Evolutionary conservation across 2,797 vertebrate genomes (phyloP).

Genomic region (Mallotus villosus): DNA sequence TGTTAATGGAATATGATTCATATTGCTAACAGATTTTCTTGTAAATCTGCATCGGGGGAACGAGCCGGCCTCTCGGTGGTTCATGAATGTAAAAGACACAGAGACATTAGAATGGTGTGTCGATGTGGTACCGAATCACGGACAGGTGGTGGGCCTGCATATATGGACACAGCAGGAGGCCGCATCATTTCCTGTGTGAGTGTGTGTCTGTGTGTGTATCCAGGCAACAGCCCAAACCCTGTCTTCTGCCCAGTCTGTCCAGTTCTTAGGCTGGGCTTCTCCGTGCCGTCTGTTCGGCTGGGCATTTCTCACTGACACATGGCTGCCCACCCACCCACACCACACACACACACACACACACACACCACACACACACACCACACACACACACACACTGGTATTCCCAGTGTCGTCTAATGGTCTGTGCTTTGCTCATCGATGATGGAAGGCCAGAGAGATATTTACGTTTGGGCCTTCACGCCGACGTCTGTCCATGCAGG

Average conservation of each 20-base stretch:
- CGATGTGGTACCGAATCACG: too few relatives aligned
- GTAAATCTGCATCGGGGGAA: neutral
- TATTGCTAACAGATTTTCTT: constrained; percentile 16
- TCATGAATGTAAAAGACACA: neutral
- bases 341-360: constrained; percentile 5
- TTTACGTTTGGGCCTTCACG: constrained; percentile 20
- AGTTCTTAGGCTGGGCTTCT: neutral
- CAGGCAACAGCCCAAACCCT: neutral
- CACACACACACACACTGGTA: neutral
- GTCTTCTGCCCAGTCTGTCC: neutral
- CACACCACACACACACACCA: neutral
- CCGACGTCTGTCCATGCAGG: neutral
- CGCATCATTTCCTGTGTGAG: neutral
- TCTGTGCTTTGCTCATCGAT: constrained; percentile 9
- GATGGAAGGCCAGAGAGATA: constrained; percentile 40
- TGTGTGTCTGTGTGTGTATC: neutral
- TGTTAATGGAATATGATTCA: constrained; percentile 12
- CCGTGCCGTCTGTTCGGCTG: neutral
- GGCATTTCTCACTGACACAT: neutral
- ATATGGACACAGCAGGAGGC: neutral
- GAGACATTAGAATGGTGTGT: neutral
- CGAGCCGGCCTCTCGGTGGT: neutral
- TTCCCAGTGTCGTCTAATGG: constrained; percentile 25
- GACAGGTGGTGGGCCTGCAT: neutral
- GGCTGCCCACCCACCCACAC: neutral